A percentile compares a stretch with the other conserved stretches of the same genome.
Evolutionary conservation across 2,888 invertebrate genomes (phyloP).

Genomic region (Candidula unifasciata): DNA sequence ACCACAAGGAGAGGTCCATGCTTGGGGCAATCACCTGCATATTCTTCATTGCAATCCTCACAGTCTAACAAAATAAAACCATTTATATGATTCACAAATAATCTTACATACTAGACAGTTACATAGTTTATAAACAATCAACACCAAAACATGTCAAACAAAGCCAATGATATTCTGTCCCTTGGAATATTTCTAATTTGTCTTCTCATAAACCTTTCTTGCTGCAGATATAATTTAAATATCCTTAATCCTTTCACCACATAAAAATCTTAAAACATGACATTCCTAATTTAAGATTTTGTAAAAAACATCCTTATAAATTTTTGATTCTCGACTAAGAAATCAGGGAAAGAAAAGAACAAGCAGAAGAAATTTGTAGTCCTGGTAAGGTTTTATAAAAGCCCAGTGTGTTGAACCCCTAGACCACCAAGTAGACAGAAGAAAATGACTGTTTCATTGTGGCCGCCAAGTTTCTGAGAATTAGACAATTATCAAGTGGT

Average conservation of each 20-base stretch:
- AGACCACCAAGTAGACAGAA: too few relatives aligned
- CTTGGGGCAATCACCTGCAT: conserved; percentile 68
- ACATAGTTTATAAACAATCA: neutral
- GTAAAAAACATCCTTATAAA: too few relatives aligned
- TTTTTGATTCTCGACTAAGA: too few relatives aligned
- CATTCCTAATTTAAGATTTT: too few relatives aligned
- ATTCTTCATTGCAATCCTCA: conserved; percentile 72
- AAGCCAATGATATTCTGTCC: neutral
- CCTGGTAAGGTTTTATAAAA: too few relatives aligned
- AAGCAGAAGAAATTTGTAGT: too few relatives aligned
- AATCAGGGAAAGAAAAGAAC: too few relatives aligned
- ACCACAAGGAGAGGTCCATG: conserved; percentile 66
- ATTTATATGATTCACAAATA: neutral
- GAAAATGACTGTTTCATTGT: too few relatives aligned
- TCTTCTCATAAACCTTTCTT: neutral
- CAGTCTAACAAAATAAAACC: conserved; percentile 61
- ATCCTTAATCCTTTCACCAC: neutral
- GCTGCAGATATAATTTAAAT: neutral
- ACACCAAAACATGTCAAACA: neutral
- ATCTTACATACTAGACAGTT: neutral
- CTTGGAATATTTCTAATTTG: neutral
- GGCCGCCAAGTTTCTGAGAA: too few relatives aligned
- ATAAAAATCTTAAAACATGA: too few relatives aligned
- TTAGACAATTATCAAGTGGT: too few relatives aligned
- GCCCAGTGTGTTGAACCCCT: too few relatives aligned